phyloP scores from a whole-genome alignment of 1,140 invertebrate species.

The Zaprionus inermis region DNA sequence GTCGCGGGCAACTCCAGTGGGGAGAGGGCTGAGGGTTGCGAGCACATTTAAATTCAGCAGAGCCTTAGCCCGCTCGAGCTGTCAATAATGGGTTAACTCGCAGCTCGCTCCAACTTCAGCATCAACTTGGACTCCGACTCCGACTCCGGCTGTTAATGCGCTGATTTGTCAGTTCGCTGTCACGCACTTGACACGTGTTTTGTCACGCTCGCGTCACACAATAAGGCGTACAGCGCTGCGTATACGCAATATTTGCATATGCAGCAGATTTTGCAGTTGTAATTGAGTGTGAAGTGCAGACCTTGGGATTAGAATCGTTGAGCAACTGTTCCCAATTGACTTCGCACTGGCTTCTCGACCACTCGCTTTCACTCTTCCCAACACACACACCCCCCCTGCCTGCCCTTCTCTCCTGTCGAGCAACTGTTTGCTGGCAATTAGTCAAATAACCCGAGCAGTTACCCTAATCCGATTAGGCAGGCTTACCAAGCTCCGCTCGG shows the following conservation, averaged over 20 bases:
- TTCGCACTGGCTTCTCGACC: not conserved
- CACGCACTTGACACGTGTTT: constrained; percentile 45
- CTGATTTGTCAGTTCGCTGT: constrained; percentile 61
- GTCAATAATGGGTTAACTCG: constrained; percentile 49
- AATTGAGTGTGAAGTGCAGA: not conserved
- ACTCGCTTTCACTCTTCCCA: too few species aligned
- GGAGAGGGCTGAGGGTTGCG: too few species aligned
- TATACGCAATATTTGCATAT: constrained; percentile 37
- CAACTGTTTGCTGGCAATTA: constrained; percentile 7
- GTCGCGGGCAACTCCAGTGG: too few species aligned
- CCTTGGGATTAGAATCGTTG: not conserved
- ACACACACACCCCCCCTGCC: not conserved
- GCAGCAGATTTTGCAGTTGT: not conserved
- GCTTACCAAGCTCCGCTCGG: not conserved
- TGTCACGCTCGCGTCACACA: constrained; percentile 29
- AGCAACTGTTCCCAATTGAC: not conserved
- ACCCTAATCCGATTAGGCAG: constrained; percentile 4
- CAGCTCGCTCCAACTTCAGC: not conserved
- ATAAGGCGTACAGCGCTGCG: constrained; percentile 16
- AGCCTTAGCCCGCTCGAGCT: constrained; percentile 15
- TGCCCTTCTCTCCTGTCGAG: not conserved
- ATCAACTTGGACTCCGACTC: not conserved
- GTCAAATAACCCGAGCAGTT: constrained; percentile 6
- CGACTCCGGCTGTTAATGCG: not conserved
- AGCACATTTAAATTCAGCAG: constrained; percentile 32